Evolutionary conservation across 2,113 vertebrate species (phyloP).

Genomic region (Oplegnathus fasciatus): DNA sequence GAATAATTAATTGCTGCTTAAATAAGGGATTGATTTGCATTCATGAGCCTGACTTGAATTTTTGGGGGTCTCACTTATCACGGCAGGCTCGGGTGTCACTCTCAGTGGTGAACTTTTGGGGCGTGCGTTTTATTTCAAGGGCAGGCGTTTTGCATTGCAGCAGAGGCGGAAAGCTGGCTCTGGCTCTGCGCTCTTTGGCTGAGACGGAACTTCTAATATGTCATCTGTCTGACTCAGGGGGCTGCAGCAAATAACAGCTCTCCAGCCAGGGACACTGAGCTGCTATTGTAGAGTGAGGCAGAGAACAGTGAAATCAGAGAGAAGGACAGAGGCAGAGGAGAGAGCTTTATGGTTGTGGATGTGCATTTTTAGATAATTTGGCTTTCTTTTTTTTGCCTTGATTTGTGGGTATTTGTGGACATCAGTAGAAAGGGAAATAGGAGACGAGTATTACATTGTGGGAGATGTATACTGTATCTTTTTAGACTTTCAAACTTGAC

Average conservation of each 20-base stretch:
- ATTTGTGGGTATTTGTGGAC: conserved; percentile 8
- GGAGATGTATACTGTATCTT: neutral
- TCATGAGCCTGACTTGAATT: conserved; percentile 54
- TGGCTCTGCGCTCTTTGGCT: conserved; percentile 49
- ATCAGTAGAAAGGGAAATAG: neutral
- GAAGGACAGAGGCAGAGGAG: conserved; percentile 9
- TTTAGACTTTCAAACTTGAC: neutral
- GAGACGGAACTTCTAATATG: conserved; percentile 60
- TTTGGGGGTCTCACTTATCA: neutral
- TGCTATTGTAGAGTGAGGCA: conserved; percentile 35
- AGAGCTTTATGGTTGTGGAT: conserved; percentile 4
- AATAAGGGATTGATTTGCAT: conserved; percentile 66
- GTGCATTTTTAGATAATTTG: neutral
- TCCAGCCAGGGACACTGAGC: conserved; percentile 43
- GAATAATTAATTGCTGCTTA: conserved; percentile 70
- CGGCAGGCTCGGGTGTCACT: conserved; percentile 29
- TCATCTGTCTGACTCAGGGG: conserved; percentile 60
- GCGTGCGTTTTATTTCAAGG: conserved; percentile 56
- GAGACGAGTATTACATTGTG: neutral
- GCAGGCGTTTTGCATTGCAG: conserved; percentile 55
- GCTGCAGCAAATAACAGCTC: conserved; percentile 62
- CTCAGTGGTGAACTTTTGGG: conserved; percentile 20
- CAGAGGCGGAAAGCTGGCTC: conserved; percentile 21
- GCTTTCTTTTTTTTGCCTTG: neutral
- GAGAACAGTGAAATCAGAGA: conserved; percentile 11